Conservation (phyloP, 2,113 vertebrate species). For the Bothrops jararaca region DNA sequence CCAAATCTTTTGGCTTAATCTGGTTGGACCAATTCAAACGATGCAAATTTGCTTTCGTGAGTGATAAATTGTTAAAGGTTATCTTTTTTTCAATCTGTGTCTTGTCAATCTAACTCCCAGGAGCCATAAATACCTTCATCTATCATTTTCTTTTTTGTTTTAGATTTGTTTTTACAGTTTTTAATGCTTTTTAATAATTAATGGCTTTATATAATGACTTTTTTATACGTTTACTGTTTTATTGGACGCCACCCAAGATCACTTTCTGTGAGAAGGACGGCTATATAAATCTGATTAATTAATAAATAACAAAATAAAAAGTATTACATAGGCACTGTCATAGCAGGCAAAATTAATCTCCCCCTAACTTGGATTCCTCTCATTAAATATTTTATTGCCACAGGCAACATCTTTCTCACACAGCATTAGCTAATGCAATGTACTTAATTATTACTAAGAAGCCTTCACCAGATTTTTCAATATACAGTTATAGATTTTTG, state of each 20-base stretch:
- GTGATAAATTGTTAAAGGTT: neutral
- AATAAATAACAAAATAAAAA: neutral
- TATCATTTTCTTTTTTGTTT: neutral
- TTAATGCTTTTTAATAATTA: neutral
- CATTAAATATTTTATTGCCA: neutral
- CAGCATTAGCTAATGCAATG: neutral
- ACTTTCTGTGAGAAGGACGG: neutral
- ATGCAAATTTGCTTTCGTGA: neutral
- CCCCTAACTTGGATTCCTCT: neutral
- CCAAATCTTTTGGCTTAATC: neutral
- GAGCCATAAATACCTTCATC: neutral
- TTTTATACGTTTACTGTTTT: neutral
- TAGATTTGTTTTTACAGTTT: neutral
- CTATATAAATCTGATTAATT: neutral
- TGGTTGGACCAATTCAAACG: neutral
- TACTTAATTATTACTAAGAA: neutral
- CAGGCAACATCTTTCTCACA: neutral
- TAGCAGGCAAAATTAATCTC: neutral
- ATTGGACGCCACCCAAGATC: neutral
- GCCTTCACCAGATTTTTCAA: neutral
- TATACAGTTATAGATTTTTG: neutral
- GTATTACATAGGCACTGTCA: neutral
- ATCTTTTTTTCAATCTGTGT: neutral
- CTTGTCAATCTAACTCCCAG: neutral
- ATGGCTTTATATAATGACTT: neutral